Base-by-base conservation (phyloP, 2,797 vertebrate species). In the Balearica regulorum region DNA sequence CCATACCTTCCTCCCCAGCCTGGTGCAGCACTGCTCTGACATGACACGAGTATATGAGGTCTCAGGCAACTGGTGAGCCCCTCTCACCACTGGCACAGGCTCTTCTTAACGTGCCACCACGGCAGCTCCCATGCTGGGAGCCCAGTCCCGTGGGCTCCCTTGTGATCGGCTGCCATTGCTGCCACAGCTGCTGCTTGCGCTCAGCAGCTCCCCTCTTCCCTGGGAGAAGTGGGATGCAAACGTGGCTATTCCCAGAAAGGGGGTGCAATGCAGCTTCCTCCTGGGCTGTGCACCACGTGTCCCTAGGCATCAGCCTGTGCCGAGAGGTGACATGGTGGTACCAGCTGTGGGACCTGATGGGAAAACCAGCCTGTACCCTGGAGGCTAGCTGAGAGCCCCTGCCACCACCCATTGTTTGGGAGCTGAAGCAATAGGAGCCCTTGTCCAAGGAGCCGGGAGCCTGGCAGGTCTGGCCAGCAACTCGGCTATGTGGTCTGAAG, bases 361-460 rank as follows among this genome's bases (percentile, higher is more conserved):
- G 54, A 54, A 77, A 77, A 55, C 2, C 83, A 87, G 64, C 48
- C 64, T 8, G 2, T 53, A 58, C 11, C 91, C 89, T 0, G n/a
- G 33, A 53, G 91, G 61, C 65, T 33, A 39, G 87, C 86, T 49
- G 83, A 58, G 84, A 82, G 80, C 44, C 44, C 57, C 69, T 3
- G 3, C 54, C 72, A 48, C 66, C 70, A 37, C 88, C 88, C 83
- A 91, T 86, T 94, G 95, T 93, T 83, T 11, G 11, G 61, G 83
- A 93, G 83, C 92, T 95, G 94, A 91, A 95, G 90, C 90, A 91
- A 92, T 89, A 55, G 8, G 64, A 86, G 91, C 71, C 75, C 48
- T 81, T 58, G 60, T 35, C 78, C 53, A 11, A 79, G 88, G 85
- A 89, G 82, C 61, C 0, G 19, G 39, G 55, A 71, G 85, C 76